Base-by-base conservation (phyloP, 2,888 invertebrate genomes). In the Archips xylosteana region DNA sequence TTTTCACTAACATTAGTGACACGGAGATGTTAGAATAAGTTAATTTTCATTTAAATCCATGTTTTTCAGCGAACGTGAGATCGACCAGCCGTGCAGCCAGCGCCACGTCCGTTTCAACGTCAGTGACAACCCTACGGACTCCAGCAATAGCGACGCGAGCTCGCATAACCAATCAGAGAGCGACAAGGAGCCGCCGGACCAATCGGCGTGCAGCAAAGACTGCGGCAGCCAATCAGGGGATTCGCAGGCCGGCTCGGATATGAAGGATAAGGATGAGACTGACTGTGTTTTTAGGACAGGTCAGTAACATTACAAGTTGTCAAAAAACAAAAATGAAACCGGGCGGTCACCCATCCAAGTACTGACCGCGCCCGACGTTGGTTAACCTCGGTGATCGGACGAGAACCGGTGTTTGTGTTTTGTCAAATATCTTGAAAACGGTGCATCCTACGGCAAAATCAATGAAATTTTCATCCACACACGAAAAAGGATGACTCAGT, bases 91-190 rank as follows among this genome's bases (percentile, higher is more conserved):
- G 42, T 64, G 63, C 32, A 45, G 85, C 0, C 75, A 80, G 0
- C 83, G 85, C 72, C 86, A 83, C 69, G 94, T 93, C 0, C 87
- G 90, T 0, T 71, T 71, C 47, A 68, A 62, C 42, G 51, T 62
- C 10, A 66, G 64, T 51, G 69, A 42, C 54, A 76, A 69, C 68
- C 86, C 89, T 0, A 84, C 83, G 0, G 91, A 89, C 76, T 91
- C 91, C 2, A 89, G 82, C 80, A 89, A 87, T 78, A 91, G 90
- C 74, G 91, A 91, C 68, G 80, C 83, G 13, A 89, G 89, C 76
- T 82, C 78, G 0, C 86, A 82, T 57, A 78, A 64, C 75, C 69
- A 83, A 79, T 67, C 83, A 81, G 57, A 73, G 62, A 54, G 49
- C 36, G 67, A 70, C n/a, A 51, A 64, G 10, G 69, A 73, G 39